Conservation (phyloP, 2,113 vertebrate species). For the Odontophorus gujanensis region DNA sequence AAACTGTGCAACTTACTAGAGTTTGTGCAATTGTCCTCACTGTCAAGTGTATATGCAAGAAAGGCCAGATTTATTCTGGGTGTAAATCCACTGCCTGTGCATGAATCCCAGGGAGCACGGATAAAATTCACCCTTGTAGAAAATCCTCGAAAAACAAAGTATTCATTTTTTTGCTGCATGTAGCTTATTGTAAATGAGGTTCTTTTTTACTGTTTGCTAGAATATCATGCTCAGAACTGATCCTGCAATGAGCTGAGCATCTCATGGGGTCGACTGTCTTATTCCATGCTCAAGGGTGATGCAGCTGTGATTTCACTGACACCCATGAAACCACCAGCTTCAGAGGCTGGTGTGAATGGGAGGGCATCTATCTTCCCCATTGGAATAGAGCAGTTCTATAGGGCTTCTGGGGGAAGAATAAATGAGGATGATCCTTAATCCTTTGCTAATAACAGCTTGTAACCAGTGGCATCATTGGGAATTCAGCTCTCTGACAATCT, state of each 20-base stretch:
- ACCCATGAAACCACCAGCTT: background rate
- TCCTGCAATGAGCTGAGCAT: background rate
- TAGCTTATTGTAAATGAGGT: background rate
- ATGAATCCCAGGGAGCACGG: background rate
- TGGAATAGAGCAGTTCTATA: background rate
- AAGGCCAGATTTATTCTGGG: background rate
- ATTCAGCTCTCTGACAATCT: background rate
- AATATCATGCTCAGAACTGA: background rate
- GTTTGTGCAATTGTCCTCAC: constrained; percentile 60
- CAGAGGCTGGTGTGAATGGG: background rate
- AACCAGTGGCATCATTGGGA: background rate
- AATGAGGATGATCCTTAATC: background rate
- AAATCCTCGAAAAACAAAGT: background rate
- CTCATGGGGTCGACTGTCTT: background rate
- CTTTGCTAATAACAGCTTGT: accelerated
- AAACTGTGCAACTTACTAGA: constrained; percentile 52
- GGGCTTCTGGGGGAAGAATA: background rate
- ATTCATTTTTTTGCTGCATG: background rate
- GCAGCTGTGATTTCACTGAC: background rate
- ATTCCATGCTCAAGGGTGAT: accelerated
- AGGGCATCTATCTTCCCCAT: accelerated
- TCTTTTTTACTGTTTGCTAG: background rate
- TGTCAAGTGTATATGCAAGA: constrained; percentile 4
- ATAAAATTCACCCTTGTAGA: background rate
- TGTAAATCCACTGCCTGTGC: background rate